Conservation (phyloP, 2,888 invertebrate genomes). For the Ischnus inquisitorius region DNA sequence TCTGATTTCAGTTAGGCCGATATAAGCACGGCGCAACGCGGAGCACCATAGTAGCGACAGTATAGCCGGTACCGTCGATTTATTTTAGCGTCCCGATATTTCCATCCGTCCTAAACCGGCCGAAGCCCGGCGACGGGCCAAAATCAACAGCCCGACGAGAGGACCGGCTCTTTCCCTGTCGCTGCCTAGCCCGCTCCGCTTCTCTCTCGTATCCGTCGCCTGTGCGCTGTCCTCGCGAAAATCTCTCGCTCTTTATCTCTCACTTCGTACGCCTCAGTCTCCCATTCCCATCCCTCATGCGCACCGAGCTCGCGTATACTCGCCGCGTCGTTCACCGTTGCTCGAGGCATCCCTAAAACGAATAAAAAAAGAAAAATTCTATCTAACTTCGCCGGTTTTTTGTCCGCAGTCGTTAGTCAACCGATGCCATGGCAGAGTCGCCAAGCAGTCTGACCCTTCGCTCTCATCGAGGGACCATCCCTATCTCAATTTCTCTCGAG, state of each 20-base stretch:
- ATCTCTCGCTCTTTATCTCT: conserved; percentile 48
- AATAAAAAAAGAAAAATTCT: conserved; percentile 29
- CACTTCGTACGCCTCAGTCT: conserved; percentile 59
- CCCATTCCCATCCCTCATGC: neutral
- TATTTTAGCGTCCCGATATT: conserved; percentile 85
- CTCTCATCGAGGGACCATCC: conserved; percentile 1
- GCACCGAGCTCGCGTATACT: neutral
- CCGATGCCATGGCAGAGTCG: conserved; percentile 44
- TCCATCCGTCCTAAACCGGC: conserved; percentile 82
- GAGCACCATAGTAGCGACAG: neutral
- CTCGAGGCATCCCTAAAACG: conserved; percentile 18
- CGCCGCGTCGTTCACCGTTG: conserved; percentile 32
- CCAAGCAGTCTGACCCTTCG: conserved; percentile 70
- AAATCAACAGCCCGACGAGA: conserved; percentile 79
- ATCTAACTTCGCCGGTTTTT: conserved; percentile 10
- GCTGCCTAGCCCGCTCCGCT: conserved; percentile 18
- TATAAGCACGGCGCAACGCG: neutral
- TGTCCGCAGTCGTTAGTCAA: neutral
- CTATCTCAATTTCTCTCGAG: conserved; percentile 6
- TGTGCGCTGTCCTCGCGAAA: conserved; percentile 29
- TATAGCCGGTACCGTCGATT: conserved; percentile 76
- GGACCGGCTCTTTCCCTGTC: conserved; percentile 35
- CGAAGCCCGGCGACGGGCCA: conserved; percentile 79
- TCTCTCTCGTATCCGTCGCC: conserved; percentile 28
- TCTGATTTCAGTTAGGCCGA: neutral